These are phyloP conservation scores for Sciurus vulgaris DNA, from an alignment of 2,797 vertebrate genomes.

Conservation along the genomic window DNA sequence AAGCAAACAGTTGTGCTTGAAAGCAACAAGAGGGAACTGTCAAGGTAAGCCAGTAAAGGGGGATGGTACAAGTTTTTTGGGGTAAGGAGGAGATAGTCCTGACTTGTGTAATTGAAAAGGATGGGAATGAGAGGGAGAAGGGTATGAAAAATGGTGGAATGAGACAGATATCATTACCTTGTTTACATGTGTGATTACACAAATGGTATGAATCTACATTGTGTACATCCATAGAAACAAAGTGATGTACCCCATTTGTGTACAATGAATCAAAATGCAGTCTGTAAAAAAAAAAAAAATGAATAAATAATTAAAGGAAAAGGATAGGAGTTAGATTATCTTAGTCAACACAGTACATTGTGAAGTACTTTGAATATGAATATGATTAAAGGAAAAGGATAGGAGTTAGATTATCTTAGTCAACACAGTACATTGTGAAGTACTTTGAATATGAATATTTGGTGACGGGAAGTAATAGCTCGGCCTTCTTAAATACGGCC, in stretches of 20 bases:
- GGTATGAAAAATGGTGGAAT: too few relatives aligned
- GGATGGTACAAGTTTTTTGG: background rate
- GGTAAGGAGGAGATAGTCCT: background rate
- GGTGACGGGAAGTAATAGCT: background rate
- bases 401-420: background rate
- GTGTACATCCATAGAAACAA: too few relatives aligned
- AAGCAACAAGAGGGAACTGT: background rate
- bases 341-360: background rate
- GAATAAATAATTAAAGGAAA: background rate
- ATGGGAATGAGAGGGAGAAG: too few relatives aligned
- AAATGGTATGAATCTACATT: too few relatives aligned
- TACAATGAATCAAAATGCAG: too few relatives aligned
- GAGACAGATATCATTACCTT: too few relatives aligned
- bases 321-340: background rate
- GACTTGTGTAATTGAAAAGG: background rate
- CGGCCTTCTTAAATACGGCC: background rate
- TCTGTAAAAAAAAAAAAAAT: too few relatives aligned
- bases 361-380: background rate
- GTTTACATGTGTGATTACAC: too few relatives aligned
- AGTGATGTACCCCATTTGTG: too few relatives aligned
- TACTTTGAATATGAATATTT: background rate
- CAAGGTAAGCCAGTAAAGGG: slow-evolving; percentile 2
- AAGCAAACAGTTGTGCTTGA: slow-evolving; percentile 3
- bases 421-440: background rate
- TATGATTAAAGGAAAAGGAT: background rate